Conservation (phyloP, 2,888 invertebrate genomes). For the Tinea pellionella region DNA sequence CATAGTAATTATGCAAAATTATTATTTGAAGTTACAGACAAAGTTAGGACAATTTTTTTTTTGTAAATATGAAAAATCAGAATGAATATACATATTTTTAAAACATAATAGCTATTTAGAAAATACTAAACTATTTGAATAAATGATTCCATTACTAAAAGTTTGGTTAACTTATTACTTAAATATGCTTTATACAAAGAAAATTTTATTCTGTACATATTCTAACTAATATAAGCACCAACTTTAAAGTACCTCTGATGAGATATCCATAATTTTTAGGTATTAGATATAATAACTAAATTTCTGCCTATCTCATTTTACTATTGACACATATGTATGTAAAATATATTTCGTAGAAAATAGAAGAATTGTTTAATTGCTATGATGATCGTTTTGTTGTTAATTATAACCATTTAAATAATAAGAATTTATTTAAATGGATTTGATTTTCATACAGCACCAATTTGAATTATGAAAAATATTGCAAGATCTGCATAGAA, state of each 20-base stretch:
- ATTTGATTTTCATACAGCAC: not conserved
- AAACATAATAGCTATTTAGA: not conserved
- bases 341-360: too few relatives aligned
- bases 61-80: not conserved
- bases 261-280: not conserved
- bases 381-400: too few relatives aligned
- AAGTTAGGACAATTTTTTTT: not conserved
- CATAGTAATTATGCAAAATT: constrained; percentile 24
- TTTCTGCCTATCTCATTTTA: too few relatives aligned
- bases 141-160: not conserved
- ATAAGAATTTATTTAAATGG: too few relatives aligned
- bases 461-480: too few relatives aligned
- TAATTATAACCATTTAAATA: too few relatives aligned
- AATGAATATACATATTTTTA: not conserved
- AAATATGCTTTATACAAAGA: not conserved
- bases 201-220: constrained; percentile 62
- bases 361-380: too few relatives aligned
- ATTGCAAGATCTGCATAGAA: too few relatives aligned
- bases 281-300: too few relatives aligned
- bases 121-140: not conserved
- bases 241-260: constrained; percentile 37
- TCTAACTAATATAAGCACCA: constrained; percentile 64
- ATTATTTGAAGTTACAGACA: not conserved
- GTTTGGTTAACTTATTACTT: not conserved
- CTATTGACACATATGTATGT: too few relatives aligned